These are phyloP conservation scores for Drosophila lacertosa DNA, from an alignment of 1,140 invertebrate genomes.

Conservation along the genomic window DNA sequence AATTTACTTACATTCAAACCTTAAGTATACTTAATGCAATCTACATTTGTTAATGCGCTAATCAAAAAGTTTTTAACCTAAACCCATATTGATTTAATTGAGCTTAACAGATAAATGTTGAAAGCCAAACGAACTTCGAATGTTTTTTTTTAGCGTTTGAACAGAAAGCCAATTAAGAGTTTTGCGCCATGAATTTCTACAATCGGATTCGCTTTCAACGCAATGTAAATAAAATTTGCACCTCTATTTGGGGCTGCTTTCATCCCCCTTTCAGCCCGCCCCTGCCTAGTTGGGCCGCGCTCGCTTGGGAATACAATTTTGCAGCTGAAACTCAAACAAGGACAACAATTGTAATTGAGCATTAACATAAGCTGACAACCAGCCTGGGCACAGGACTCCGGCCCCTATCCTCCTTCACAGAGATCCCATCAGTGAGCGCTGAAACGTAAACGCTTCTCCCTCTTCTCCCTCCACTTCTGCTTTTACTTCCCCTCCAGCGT, in stretches of 20 bases:
- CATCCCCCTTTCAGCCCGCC: neutral
- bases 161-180: slow-evolving; percentile 21
- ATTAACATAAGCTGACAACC: slow-evolving; percentile 74
- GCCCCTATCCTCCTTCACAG: neutral
- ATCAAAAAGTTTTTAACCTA: too few species aligned
- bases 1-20: too few species aligned
- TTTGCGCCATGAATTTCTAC: slow-evolving; percentile 7
- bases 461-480: neutral
- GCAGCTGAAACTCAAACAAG: slow-evolving; percentile 68
- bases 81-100: too few species aligned
- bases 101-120: too few species aligned
- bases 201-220: slow-evolving; percentile 38
- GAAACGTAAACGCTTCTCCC: slow-evolving; percentile 25
- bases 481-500: neutral
- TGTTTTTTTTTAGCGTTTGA: slow-evolving; percentile 1
- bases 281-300: neutral
- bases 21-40: too few species aligned
- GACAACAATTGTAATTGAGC: slow-evolving; percentile 80
- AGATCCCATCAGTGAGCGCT: slow-evolving; percentile 35
- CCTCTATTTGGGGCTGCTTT: neutral
- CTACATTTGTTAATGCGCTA: too few species aligned
- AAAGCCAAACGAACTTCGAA: neutral
- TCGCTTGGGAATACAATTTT: slow-evolving; percentile 59
- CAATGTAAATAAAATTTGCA: slow-evolving; percentile 39
- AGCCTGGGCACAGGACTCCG: too few species aligned